Evolutionary conservation across 2,797 vertebrate species (phyloP).

Genomic region (Sebastes steindachneri): DNA sequence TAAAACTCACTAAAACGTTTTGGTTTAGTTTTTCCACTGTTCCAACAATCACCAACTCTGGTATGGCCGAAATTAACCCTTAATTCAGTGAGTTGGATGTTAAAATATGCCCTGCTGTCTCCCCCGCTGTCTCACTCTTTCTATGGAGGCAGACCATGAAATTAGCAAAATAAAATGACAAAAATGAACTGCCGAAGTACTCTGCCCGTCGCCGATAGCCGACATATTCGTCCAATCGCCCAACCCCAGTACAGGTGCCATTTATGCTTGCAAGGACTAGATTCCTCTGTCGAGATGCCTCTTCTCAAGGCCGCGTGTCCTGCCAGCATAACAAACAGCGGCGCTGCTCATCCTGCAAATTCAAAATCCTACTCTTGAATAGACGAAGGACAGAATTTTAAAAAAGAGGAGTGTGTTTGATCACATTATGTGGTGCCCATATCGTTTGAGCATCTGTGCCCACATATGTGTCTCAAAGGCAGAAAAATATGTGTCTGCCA

Average conservation of each 20-base stretch:
- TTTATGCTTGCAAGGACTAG: constrained; percentile 6
- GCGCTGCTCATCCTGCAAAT: constrained; percentile 18
- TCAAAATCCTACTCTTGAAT: constrained; percentile 9
- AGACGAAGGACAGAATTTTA: constrained; percentile 16
- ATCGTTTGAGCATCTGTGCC: constrained; percentile 49
- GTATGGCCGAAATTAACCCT: no score
- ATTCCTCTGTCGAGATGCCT: constrained; percentile 26
- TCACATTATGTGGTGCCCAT: constrained; percentile 21
- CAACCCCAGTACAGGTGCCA: constrained; percentile 21
- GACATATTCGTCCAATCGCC: background rate
- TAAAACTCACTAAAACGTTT: no score
- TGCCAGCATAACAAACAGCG: constrained; percentile 17
- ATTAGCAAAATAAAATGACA: no score
- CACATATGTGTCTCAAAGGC: constrained; percentile 48
- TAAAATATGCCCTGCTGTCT: no score
- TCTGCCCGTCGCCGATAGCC: background rate
- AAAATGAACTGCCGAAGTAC: background rate
- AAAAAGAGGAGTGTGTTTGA: constrained; percentile 12
- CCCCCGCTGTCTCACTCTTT: no score
- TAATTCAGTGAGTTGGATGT: no score
- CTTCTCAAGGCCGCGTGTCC: constrained; percentile 19
- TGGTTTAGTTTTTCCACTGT: no score
- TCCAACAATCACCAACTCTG: no score
- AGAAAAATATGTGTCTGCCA: constrained; percentile 44
- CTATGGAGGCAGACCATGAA: no score